Evolutionary conservation across 2,797 vertebrate genomes (phyloP).

Genomic region (Buceros bicornis): DNA sequence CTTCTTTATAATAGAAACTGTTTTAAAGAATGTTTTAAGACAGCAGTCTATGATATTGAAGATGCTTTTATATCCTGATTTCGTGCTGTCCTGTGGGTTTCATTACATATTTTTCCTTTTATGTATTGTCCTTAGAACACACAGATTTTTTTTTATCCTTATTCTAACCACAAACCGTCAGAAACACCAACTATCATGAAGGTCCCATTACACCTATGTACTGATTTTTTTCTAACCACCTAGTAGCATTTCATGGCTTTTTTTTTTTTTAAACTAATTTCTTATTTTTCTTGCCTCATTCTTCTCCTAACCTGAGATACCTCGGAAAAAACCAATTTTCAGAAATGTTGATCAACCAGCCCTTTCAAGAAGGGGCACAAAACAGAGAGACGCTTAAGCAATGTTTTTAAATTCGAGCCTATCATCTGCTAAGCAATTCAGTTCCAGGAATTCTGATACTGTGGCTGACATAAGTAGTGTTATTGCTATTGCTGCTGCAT

Average conservation of each 20-base stretch:
- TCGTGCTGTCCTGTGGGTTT: background rate
- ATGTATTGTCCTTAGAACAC: background rate
- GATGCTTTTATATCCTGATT: background rate
- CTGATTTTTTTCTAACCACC: background rate
- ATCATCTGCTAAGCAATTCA: background rate
- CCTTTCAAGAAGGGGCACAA: background rate
- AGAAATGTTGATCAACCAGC: background rate
- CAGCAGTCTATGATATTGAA: background rate
- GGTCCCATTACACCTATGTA: background rate
- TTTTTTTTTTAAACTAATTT: background rate
- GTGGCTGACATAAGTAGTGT: background rate
- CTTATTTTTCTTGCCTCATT: background rate
- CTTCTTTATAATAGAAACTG: conserved; percentile 3
- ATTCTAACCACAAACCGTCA: background rate
- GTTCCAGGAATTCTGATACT: background rate
- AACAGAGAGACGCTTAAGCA: background rate
- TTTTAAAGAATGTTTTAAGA: conserved; percentile 23
- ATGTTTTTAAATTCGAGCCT: background rate
- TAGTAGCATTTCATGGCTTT: background rate
- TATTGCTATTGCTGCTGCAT: background rate
- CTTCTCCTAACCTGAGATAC: background rate
- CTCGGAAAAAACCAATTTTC: background rate
- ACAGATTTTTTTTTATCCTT: background rate
- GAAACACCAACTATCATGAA: background rate
- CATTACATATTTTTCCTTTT: background rate